phyloP scores from a whole-genome alignment of 92 coral and sea anemone genomes.

The Porites rus region DNA sequence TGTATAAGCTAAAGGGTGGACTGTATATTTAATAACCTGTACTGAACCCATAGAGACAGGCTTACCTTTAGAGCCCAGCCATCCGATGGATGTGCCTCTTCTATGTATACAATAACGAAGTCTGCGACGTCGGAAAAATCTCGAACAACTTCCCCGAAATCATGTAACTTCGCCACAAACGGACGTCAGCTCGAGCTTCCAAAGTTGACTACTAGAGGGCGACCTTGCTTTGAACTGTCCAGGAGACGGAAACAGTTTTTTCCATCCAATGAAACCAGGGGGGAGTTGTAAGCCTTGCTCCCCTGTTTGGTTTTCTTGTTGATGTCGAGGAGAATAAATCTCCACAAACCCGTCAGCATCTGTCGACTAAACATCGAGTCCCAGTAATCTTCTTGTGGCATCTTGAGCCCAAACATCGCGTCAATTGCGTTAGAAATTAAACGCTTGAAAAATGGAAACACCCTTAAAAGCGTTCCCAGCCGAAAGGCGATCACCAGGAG shows the following conservation, averaged over 20 bases:
- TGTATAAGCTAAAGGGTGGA: no score
- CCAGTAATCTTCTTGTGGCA: constrained; percentile 86
- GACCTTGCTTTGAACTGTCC: constrained; percentile 52
- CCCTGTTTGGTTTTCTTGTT: constrained; percentile 69
- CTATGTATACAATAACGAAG: constrained; percentile 88
- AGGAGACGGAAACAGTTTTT: constrained; percentile 61
- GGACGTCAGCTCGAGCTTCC: constrained; percentile 81
- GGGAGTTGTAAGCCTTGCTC: constrained; percentile 77
- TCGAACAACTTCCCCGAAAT: constrained; percentile 63
- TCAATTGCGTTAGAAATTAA: constrained; percentile 61
- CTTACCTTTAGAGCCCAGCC: constrained; percentile 98
- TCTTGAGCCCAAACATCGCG: constrained; percentile 69
- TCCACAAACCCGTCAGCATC: constrained; percentile 82
- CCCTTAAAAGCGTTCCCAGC: constrained; percentile 67
- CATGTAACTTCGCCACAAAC: constrained; percentile 64
- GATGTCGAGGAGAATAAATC: constrained; percentile 64
- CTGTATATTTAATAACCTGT: no score
- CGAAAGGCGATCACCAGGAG: constrained; percentile 55
- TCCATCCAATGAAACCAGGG: constrained; percentile 71
- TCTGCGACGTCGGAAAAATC: constrained; percentile 93
- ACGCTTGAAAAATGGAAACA: constrained; percentile 70
- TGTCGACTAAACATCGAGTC: constrained; percentile 77
- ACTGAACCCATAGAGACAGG: neutral
- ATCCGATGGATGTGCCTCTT: constrained; percentile 92
- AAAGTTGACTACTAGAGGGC: constrained; percentile 77